Base-by-base conservation (phyloP, 2,797 vertebrate genomes). In the Oreochromis mossambicus region DNA sequence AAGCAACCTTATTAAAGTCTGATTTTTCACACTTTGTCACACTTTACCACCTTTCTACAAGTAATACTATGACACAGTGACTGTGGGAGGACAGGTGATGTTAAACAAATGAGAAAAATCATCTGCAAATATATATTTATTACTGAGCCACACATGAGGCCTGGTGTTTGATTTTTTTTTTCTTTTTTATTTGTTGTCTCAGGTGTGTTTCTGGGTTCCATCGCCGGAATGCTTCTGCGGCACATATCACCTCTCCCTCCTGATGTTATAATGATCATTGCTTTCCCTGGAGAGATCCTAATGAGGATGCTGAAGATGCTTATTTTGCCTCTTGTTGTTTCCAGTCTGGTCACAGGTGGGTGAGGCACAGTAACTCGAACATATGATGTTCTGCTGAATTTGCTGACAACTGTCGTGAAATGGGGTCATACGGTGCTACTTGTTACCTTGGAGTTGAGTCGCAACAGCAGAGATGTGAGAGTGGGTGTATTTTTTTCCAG, bases 261-360 rank as follows among this genome's bases (percentile, higher is more conserved):
- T 2, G 98, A 99, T 79, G 95, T 99, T 70, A 80, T 99, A 79
- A 97, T 99, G 98, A 89, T 99, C 91, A 99, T 99, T 92, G 95
- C 96, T 82, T 99, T 99, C 92, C 99, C 99, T 0, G 99, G 99
- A 87, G 99, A 99, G 89, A 98, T 99, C 88, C 97, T 99, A 82
- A 99, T 99, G 99, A 97, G 99, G 95, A 99, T 99, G 98, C 94
- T 99, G 86, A 99, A 99, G 95, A 99, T 99, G 99, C 95, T 99
- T 83, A 99, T 99, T 89, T 96, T 99, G 80, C 99, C 99, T 84
- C 97, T 99, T 29, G 97, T 99, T 92, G 97, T 99, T 92, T 99
- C 99, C 94, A 99, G 99, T 95, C 96, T 99, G 95, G 99, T 99
- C 96, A 99, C 99, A 97, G 99, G 99, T 99, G 92, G 82, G 92